Evolutionary conservation across 2,888 invertebrate genomes (phyloP), one percentile per base, ranked within the genome.

Genomic region (Bruchidius siliquastri): DNA sequence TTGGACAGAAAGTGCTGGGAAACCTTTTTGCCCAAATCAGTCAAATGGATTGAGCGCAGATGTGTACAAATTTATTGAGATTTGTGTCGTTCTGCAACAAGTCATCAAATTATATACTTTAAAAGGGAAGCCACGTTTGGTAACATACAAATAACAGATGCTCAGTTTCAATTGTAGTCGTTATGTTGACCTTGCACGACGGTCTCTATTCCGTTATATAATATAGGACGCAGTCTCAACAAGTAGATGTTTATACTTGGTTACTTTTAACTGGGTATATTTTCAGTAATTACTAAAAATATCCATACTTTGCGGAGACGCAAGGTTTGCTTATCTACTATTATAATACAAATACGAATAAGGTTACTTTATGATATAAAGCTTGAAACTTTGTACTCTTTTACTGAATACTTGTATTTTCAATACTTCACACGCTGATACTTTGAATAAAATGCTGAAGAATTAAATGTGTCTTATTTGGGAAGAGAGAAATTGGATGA

Each of bases 341-440:
- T 26, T 26, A 26, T 8, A 26, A 26, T 49, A 49, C 49, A 4
- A 49, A 49, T 18, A 49, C 49, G 3, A 49, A 49, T 49, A 49
- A 49, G 49, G 49, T 49, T 8, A 49, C 79, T 82, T 80, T 82
- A 82, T 80, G 81, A 79, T 80, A 79, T 78, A 77, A 81, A 84
- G 83, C 83, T 84, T 84, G 49, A 83, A 81, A 84, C 85, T 86
- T 85, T 86, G 84, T 86, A 86, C 84, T 85, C 85, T 86, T 86
- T 83, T 85, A 85, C 84, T 84, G 82, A 80, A 79, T 80, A 81
- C 78, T 83, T 85, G 84, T 85, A 85, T 85, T 86, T 85, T 84
- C 85, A 84, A 81, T 81, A 82, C 79, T 85, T 81, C 85, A 85
- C 84, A 85, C 84, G 85, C 84, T 83, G 84, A 84, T 79, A 84